Percentiles rank a stretch among this genome's conserved stretches.
Evolutionary conservation across 37 sponge, comb jelly and placozoan genomes (phyloP).

Genomic region (Aphrocallistes beatrix): DNA sequence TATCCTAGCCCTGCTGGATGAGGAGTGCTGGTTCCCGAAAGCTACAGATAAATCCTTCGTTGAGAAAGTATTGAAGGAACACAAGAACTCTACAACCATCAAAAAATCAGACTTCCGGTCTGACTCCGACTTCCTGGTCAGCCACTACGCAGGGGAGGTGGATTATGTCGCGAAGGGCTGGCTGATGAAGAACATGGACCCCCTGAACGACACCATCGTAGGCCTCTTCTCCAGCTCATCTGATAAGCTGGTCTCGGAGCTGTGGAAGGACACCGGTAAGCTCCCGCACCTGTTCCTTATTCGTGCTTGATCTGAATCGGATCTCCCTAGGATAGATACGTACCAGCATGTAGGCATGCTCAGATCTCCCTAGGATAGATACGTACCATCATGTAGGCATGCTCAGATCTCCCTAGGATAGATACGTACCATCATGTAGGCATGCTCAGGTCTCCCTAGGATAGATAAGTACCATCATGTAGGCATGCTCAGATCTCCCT

Average conservation of each 20-base stretch:
- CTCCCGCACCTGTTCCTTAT: neutral
- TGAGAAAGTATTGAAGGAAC: conserved; percentile 76
- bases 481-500: no score
- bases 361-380: no score
- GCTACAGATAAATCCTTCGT: conserved; percentile 88
- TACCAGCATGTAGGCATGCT: no score
- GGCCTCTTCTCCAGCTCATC: conserved; percentile 65
- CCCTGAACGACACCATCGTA: conserved; percentile 91
- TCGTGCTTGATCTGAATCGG: neutral
- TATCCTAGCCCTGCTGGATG: conserved; percentile 86
- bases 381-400: no score
- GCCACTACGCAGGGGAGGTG: conserved; percentile 98
- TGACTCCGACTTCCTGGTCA: conserved; percentile 76
- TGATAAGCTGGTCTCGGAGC: conserved; percentile 64
- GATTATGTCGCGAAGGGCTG: conserved; percentile 78
- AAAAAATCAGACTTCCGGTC: conserved; percentile 89
- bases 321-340: no score
- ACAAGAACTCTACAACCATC: conserved; percentile 53
- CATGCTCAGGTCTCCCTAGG: no score
- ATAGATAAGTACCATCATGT: no score
- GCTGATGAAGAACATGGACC: conserved; percentile 99
- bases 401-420: no score
- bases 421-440: no score
- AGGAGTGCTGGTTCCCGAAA: conserved; percentile 98
- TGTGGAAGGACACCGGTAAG: conserved; percentile 87